Evolutionary conservation across 2,888 invertebrate species (phyloP), one percentile per base, ranked within the genome.

Genomic region (Allacma fusca): DNA sequence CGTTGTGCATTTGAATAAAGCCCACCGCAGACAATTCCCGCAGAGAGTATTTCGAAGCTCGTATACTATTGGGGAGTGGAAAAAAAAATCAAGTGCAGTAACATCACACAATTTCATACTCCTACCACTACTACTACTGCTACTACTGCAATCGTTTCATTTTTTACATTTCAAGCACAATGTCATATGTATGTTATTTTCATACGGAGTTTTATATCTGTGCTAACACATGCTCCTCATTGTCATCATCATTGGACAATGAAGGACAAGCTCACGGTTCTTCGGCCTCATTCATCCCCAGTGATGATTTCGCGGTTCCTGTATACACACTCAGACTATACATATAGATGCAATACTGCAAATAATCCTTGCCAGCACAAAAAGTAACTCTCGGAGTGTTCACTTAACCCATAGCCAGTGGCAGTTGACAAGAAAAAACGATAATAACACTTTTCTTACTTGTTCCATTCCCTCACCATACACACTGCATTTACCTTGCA

Each of bases 371-470:
- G 4, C 4, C 34, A 7, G 9, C 34, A 34, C 4, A 50, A 50
- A 50, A 50, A 50, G 50, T 50, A 50, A 50, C 50, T 50, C 50
- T 50, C 50, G 24, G 62, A 62, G 62, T 68, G 40, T 68, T 68
- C 68, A 68, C 68, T 40, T 68, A 68, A 68, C 68, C 68, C 68
- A 68, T 68, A 68, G 68, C 68, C 68, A 34, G 43, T 68, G 68
- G 68, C 68, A 68, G 23, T 68, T 7, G 19, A 16, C 13, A 68
- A 29, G 68, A 21, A 40, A 29, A 40, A 40, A 40, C 19, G 40
- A 43, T 23, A 68, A 68, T 40, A 40, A 68, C 34, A 68, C 23
- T 13, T 21, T 67, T 68, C 34, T 68, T 7, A 5, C 29, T 28
- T 26, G 26, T 13, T 29, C n/a, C 65, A 50, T 50, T 16, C 40